Conservation (phyloP, 2,888 invertebrate genomes). For the Hemithea aestivaria region DNA sequence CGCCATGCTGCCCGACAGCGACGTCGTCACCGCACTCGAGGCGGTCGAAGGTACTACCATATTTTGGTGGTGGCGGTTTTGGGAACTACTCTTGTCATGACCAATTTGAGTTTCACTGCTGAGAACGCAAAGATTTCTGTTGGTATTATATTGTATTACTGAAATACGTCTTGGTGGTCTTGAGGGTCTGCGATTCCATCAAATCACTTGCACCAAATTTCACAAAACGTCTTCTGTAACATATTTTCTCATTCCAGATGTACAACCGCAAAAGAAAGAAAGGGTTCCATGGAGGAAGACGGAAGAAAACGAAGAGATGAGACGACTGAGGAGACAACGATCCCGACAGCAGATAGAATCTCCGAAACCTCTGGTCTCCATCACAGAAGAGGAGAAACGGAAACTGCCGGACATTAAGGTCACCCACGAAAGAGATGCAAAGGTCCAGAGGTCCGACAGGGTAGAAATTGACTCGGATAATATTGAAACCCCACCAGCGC, state of each 20-base stretch:
- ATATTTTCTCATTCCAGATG: conserved; percentile 68
- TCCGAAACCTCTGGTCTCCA: conserved; percentile 72
- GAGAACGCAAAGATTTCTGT: no score
- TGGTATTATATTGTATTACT: no score
- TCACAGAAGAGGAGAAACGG: conserved; percentile 81
- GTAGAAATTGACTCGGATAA: conserved; percentile 94
- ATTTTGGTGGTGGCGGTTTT: no score
- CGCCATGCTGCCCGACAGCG: conserved; percentile 87
- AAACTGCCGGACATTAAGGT: conserved; percentile 72
- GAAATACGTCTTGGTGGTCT: no score
- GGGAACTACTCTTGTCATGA: no score
- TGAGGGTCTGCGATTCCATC: no score
- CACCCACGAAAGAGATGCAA: conserved; percentile 44
- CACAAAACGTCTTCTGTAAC: background rate
- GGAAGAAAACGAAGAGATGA: conserved; percentile 82
- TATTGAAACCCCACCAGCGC: conserved; percentile 92
- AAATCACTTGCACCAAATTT: no score
- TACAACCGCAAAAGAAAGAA: conserved; percentile 85
- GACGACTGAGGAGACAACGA: conserved; percentile 78
- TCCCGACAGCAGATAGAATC: conserved; percentile 72
- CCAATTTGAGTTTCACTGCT: no score
- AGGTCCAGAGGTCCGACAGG: conserved; percentile 73
- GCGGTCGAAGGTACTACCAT: conserved; percentile 88
- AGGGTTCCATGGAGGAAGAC: conserved; percentile 88
- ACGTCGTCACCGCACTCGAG: conserved; percentile 91